A percentile compares a stretch with the other conserved stretches of the same genome.
Evolutionary conservation across 2,113 vertebrate species (phyloP).

Genomic region (Neodontobutis hainanensis): DNA sequence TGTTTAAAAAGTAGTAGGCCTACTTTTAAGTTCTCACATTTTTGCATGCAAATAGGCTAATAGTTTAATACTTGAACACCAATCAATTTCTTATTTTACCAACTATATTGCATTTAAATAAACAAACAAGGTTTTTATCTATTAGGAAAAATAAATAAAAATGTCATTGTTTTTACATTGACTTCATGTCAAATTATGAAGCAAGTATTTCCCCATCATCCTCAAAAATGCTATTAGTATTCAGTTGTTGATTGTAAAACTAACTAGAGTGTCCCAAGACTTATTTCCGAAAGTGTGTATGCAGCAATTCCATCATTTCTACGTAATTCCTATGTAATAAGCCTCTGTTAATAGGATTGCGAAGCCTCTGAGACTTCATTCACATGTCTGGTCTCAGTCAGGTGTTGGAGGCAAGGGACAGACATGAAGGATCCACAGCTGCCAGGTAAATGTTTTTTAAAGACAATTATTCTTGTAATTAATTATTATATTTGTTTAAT

Average conservation of each 20-base stretch:
- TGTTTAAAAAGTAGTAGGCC: too few species aligned
- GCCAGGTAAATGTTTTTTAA: conserved; percentile 61
- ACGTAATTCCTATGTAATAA: conserved; percentile 7
- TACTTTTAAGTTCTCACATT: too few species aligned
- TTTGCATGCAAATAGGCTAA: too few species aligned
- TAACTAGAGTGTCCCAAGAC: neutral
- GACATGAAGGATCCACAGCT: conserved; percentile 74
- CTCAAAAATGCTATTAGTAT: neutral
- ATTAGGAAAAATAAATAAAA: too few species aligned
- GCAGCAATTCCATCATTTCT: conserved; percentile 43
- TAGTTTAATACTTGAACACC: too few species aligned
- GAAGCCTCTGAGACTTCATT: conserved; percentile 27
- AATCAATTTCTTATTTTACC: too few species aligned
- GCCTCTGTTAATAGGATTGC: conserved; percentile 75
- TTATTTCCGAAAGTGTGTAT: conserved; percentile 27
- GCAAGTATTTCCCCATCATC: too few species aligned
- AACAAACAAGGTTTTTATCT: too few species aligned
- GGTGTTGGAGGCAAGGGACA: conserved; percentile 33
- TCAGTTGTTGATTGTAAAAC: neutral
- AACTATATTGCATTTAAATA: too few species aligned
- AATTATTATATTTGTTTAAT: too few species aligned
- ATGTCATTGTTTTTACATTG: neutral
- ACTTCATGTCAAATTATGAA: neutral
- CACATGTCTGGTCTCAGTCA: conserved; percentile 48
- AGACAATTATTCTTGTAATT: neutral